Conservation (phyloP, 2,888 invertebrate species). For the Pheosia gnoma region DNA sequence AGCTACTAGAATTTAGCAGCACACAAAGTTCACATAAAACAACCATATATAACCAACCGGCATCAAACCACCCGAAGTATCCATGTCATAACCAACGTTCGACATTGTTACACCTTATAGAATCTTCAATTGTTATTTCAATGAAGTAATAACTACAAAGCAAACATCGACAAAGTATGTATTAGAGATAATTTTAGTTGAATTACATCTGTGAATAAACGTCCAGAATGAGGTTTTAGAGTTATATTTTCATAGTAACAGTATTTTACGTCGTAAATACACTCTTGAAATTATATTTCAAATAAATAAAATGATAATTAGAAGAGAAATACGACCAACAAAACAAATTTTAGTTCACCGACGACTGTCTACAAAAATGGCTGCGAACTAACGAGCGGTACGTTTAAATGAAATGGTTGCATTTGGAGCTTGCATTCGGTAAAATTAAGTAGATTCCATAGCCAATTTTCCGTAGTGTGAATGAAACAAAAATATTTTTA, state of each 20-base stretch:
- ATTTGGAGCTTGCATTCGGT: too few relatives aligned
- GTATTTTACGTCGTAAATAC: slow-evolving; percentile 6
- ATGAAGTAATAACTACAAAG: slow-evolving; percentile 3
- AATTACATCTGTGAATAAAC: slow-evolving; percentile 9
- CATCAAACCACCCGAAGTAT: slow-evolving; percentile 92
- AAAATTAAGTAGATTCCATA: too few relatives aligned
- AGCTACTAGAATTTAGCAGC: slow-evolving; percentile 30
- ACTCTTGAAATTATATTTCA: slow-evolving; percentile 5
- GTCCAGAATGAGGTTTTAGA: slow-evolving; percentile 15
- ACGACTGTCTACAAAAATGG: too few relatives aligned
- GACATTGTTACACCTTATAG: slow-evolving; percentile 58
- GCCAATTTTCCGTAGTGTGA: too few relatives aligned
- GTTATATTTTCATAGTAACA: slow-evolving; percentile 19
- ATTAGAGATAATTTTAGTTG: not conserved
- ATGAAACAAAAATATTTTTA: too few relatives aligned
- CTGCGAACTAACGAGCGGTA: too few relatives aligned
- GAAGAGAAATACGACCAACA: slow-evolving; percentile 17
- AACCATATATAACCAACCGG: slow-evolving; percentile 87
- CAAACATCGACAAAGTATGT: slow-evolving; percentile 8
- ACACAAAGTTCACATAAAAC: slow-evolving; percentile 29
- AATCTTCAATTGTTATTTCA: slow-evolving; percentile 26
- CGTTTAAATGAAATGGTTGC: too few relatives aligned
- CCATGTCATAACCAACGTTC: slow-evolving; percentile 89
- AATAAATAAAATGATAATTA: slow-evolving; percentile 7
- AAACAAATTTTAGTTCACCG: slow-evolving; percentile 12